phyloP scores from a whole-genome alignment of 2,113 vertebrate species.

The Furnarius figulus region DNA sequence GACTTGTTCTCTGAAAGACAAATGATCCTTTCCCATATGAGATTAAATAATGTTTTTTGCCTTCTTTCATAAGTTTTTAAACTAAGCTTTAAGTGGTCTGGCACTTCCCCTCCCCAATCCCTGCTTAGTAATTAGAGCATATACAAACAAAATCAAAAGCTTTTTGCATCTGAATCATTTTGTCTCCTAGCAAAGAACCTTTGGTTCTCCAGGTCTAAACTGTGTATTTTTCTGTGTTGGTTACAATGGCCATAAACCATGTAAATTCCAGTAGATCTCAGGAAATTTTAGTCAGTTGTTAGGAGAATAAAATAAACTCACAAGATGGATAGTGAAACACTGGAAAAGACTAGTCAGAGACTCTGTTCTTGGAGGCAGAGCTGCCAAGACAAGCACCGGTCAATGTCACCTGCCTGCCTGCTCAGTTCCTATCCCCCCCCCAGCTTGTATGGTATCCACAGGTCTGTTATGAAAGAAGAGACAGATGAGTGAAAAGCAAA shows the following conservation, averaged over 20 bases:
- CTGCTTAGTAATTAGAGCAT: rapidly evolving
- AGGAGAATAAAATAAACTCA: background rate
- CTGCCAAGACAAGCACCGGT: background rate
- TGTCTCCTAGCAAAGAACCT: background rate
- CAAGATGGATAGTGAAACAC: background rate
- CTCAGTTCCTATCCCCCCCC: background rate
- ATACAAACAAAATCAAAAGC: background rate
- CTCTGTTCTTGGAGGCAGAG: background rate
- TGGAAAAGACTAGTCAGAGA: background rate
- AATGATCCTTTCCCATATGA: background rate
- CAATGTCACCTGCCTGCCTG: background rate
- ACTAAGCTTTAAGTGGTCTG: background rate
- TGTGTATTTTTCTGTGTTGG: background rate
- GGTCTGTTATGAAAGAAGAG: background rate
- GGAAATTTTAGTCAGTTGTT: background rate
- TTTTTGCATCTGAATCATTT: background rate
- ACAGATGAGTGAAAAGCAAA: background rate
- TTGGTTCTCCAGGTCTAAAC: background rate
- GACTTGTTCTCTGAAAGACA: background rate
- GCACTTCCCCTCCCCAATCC: background rate
- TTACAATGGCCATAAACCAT: background rate
- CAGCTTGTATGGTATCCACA: background rate
- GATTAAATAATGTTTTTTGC: background rate
- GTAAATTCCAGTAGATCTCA: background rate
- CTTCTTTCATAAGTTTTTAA: background rate